A percentile compares a stretch with the other conserved stretches of the same genome.
Evolutionary conservation across 2,888 invertebrate genomes (phyloP).

Genomic region (Micropterix aruncella): DNA sequence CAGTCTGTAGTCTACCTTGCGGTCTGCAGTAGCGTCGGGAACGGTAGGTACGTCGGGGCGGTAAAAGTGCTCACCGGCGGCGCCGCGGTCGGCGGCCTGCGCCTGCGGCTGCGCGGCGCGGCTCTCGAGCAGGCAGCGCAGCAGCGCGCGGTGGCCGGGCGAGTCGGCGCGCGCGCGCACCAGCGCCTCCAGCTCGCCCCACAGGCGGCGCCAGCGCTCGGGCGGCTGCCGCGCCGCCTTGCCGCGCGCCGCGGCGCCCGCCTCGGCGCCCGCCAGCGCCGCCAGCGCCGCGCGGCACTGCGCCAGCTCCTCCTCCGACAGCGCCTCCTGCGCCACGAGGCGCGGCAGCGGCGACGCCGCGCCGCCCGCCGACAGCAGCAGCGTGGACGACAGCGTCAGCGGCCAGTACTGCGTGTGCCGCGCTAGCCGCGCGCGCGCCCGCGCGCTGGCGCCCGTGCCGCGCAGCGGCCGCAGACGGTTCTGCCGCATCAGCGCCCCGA

Average conservation of each 20-base stretch:
- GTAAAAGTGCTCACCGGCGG: slow-evolving; percentile 22
- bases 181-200: slow-evolving; percentile 78
- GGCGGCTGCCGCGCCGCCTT: slow-evolving; percentile 26
- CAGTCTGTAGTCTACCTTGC: no score
- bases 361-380: slow-evolving; percentile 71
- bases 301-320: slow-evolving; percentile 75
- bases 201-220: slow-evolving; percentile 83
- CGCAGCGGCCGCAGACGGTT: slow-evolving; percentile 66
- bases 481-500: slow-evolving; percentile 76
- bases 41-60: no score
- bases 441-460: slow-evolving; percentile 40
- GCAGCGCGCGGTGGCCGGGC: slow-evolving; percentile 59
- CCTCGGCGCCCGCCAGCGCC: slow-evolving; percentile 65
- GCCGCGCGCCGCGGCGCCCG: slow-evolving; percentile 65
- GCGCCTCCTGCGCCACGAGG: slow-evolving; percentile 65
- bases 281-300: slow-evolving; percentile 78
- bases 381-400: slow-evolving; percentile 75
- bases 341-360: slow-evolving; percentile 69
- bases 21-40: no score
- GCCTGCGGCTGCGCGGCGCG: slow-evolving; percentile 30
- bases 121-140: slow-evolving; percentile 72
- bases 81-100: slow-evolving; percentile 67
- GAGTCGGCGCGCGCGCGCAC: slow-evolving; percentile 67
- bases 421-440: slow-evolving; percentile 54
- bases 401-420: slow-evolving; percentile 80